Base-by-base conservation (phyloP, 2,888 invertebrate species). In the Sympetrum striolatum region DNA sequence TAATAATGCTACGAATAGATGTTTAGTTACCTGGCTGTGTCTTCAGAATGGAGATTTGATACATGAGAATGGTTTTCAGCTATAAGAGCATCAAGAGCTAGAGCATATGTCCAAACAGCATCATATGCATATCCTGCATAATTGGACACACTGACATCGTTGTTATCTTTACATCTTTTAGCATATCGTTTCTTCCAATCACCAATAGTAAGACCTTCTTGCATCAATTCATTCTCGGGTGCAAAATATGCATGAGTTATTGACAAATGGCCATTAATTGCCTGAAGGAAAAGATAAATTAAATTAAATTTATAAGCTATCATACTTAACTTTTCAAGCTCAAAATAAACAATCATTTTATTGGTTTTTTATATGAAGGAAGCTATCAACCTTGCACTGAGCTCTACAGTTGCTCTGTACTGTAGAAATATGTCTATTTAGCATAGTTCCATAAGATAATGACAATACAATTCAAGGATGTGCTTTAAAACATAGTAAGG, bases 111-210 rank as follows among this genome's bases (percentile, higher is more conserved):
- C 97, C 97, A 97, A 90, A 97, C 96, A 0, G 97, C 97, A 93
- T 97, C 97, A 92, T 97, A 97, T 0, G 97, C 96, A 93, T 96
- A 97, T 0, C 96, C 96, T 0, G 96, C 96, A 93, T 96, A 97
- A 92, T 95, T 95, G 0, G 96, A 96, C 12, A 93, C 93, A 37
- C 93, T 92, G n/a, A 93, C 92, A 37, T 92, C 90, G 15, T 92
- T 92, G 81, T 92, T 91, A 5, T 90, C 80, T 18, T 91, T 90
- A 91, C 94, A 93, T 2, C 91, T 53, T 5, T 91, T 44, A 53
- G 93, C 93, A 92, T 96, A 96, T 1, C 93, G 93, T 15, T 94
- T 91, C 91, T 94, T 94, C 96, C 97, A 97, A 91, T 96, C 93
- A 0, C 94, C 93, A 0, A 97, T 96, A 0, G 96, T 96, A 35